Evolutionary conservation across 2,797 vertebrate genomes (phyloP).

Genomic region (Tenualosa ilisha): DNA sequence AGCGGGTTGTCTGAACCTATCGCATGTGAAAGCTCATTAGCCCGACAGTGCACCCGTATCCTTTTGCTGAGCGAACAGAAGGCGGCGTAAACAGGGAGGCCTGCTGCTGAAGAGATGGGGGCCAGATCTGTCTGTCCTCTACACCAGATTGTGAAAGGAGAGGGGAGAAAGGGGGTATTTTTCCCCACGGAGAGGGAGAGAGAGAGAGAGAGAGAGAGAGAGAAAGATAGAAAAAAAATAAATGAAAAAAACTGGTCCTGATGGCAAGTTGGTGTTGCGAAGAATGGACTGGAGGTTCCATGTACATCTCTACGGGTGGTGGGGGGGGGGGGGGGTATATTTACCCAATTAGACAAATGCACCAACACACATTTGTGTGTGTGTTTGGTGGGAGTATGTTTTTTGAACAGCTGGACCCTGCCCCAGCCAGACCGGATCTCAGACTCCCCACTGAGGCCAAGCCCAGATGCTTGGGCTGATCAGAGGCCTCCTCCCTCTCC

Average conservation of each 20-base stretch:
- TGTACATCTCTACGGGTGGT: background rate
- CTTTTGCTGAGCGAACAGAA: constrained; percentile 51
- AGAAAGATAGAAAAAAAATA: background rate
- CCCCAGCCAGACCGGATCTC: constrained; percentile 31
- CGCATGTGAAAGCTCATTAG: constrained; percentile 48
- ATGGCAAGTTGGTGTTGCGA: background rate
- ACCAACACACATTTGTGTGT: background rate
- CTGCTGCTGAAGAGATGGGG: constrained; percentile 43
- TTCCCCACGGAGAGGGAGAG: constrained; percentile 48
- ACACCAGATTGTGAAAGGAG: constrained; percentile 52
- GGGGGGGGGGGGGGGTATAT: background rate
- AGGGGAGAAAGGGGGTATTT: constrained; percentile 39
- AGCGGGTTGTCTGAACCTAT: background rate
- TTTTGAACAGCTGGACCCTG: constrained; percentile 49
- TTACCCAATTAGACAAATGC: background rate
- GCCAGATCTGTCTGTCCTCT: constrained; percentile 32
- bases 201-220: constrained; percentile 20
- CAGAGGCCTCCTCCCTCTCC: background rate
- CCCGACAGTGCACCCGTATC: constrained; percentile 48
- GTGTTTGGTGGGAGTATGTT: constrained; percentile 33
- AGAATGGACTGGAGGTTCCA: background rate
- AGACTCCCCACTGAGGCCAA: background rate
- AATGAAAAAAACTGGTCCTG: background rate
- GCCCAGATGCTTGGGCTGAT: background rate
- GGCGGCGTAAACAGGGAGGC: constrained; percentile 49